phyloP scores from a whole-genome alignment of 2,888 invertebrate genomes.

The Dendrolimus pini region DNA sequence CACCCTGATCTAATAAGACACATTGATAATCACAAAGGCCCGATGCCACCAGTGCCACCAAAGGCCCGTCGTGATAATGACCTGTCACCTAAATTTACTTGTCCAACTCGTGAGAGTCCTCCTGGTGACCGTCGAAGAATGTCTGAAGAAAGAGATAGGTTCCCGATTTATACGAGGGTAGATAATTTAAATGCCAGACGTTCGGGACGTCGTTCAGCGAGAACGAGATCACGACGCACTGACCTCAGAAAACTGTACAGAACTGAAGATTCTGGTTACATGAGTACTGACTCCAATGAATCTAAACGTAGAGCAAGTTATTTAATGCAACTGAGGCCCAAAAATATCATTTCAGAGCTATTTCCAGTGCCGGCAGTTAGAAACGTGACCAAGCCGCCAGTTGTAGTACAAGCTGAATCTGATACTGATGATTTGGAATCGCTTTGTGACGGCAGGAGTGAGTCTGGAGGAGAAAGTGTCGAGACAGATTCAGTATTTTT shows the following conservation, averaged over 20 bases:
- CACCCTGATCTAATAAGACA: constrained; percentile 52
- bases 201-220: constrained; percentile 55
- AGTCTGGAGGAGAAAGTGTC: constrained; percentile 91
- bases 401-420: constrained; percentile 58
- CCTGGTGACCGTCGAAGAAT: constrained; percentile 45
- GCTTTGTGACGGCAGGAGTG: constrained; percentile 86
- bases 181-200: constrained; percentile 53
- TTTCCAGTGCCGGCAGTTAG: constrained; percentile 26
- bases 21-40: constrained; percentile 41
- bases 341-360: constrained; percentile 35
- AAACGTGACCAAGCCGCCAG: constrained; percentile 34
- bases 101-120: constrained; percentile 42
- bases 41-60: constrained; percentile 62
- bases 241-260: constrained; percentile 58
- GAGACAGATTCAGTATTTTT: constrained; percentile 93
- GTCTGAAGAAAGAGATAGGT: constrained; percentile 56
- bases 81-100: constrained; percentile 36
- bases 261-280: constrained; percentile 87
- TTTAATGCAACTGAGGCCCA: constrained; percentile 60
- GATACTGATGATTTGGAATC: constrained; percentile 87
- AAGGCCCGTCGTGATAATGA: constrained; percentile 48
- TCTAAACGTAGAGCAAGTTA: constrained; percentile 69
- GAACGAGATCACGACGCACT: constrained; percentile 57
- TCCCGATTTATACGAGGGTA: constrained; percentile 41
- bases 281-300: constrained; percentile 88